phyloP scores from a whole-genome alignment of 2,113 vertebrate genomes.

The Carettochelys insculpta region DNA sequence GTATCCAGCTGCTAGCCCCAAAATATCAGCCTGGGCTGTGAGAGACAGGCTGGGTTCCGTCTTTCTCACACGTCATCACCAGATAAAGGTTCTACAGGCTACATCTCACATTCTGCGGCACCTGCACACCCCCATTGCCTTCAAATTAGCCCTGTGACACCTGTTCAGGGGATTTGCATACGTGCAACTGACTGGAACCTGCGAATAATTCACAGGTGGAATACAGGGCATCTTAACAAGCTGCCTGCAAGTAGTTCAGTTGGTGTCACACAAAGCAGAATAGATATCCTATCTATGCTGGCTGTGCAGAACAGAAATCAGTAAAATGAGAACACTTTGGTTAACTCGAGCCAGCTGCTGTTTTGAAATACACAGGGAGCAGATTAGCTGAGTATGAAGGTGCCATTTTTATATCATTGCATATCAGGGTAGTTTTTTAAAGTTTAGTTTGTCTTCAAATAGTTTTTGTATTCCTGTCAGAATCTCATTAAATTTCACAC shows the following conservation, averaged over 20 bases:
- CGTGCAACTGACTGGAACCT: background rate
- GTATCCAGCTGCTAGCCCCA: background rate
- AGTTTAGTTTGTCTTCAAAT: constrained; percentile 3
- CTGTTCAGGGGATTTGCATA: background rate
- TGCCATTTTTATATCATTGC: background rate
- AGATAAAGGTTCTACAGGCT: rapidly evolving
- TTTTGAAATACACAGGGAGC: rapidly evolving
- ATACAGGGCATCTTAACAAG: background rate
- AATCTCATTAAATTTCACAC: background rate
- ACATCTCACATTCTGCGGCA: background rate
- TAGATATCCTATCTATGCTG: background rate
- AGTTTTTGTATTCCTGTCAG: constrained; percentile 19
- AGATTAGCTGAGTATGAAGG: constrained; percentile 43
- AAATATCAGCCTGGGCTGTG: background rate
- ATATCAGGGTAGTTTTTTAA: background rate
- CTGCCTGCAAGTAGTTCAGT: background rate
- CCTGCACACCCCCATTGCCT: background rate
- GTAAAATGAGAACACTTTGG: background rate
- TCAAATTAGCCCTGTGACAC: background rate
- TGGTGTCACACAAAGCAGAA: background rate
- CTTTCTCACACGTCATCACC: background rate
- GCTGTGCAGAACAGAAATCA: background rate
- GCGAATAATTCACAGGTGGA: background rate
- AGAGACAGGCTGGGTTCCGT: background rate
- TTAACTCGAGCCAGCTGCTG: background rate